phyloP scores from a whole-genome alignment of 2,888 invertebrate species.

The Latrodectus hesperus region DNA sequence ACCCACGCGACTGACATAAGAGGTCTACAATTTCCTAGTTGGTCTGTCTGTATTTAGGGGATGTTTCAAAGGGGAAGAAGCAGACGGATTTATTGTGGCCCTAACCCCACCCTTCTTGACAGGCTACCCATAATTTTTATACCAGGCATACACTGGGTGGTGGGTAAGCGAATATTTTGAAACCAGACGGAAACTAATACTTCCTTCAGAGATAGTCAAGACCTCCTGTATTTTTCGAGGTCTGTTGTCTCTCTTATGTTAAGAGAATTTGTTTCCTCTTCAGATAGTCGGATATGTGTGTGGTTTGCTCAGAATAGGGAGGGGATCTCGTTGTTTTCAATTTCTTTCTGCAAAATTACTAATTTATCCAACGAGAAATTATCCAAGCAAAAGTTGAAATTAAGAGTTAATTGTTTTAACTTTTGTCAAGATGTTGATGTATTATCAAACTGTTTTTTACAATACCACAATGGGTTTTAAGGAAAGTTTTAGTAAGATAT shows the following conservation, averaged over 20 bases:
- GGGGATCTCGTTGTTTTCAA: no score
- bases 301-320: no score
- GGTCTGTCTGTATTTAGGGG: not conserved
- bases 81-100: constrained; percentile 41
- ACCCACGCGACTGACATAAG: not conserved
- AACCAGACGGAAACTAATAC: constrained; percentile 46
- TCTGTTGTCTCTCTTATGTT: not conserved
- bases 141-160: constrained; percentile 23
- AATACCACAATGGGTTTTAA: no score
- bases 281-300: no score
- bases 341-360: no score
- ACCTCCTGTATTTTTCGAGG: not conserved
- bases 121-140: constrained; percentile 24
- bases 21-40: not conserved
- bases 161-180: constrained; percentile 2
- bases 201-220: constrained; percentile 50
- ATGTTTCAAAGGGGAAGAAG: constrained; percentile 8
- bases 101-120: constrained; percentile 12
- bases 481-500: no score
- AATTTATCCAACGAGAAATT: no score
- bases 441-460: no score
- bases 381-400: no score
- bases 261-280: no score
- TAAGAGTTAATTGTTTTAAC: no score
- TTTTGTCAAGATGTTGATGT: no score